Evolutionary conservation across 2,888 invertebrate genomes (phyloP), one percentile per base, ranked within the genome.

Genomic region (Synanthedon vespiformis): DNA sequence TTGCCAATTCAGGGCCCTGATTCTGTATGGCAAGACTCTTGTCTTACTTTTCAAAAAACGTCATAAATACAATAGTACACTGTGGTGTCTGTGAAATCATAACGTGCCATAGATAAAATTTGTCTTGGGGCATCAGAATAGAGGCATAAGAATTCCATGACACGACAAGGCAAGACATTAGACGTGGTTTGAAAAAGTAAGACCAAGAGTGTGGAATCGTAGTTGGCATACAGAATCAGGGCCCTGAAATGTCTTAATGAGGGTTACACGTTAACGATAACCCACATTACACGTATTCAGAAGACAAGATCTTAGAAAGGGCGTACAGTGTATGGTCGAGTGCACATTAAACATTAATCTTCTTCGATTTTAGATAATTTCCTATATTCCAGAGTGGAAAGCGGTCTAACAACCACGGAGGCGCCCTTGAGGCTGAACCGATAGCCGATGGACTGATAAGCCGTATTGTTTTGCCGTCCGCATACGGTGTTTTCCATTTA

Each of bases 321-420:
- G 44, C 44, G 1, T 8, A 34, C 44, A 51, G 51, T 59, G 56
- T 62, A 62, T 62, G 67, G 60, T 64, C 60, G 58, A 63, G 27
- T 18, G 13, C 40, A 56, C 64, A 62, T 61, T 65, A 53, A 55
- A 67, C 67, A 72, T 76, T 72, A 68, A 74, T 74, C 72, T 67
- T 72, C 72, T 69, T 73, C 71, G 72, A 76, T 75, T 69, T 65
- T 61, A 69, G 72, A 75, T 77, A 73, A 73, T 70, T 64, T 61
- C 55, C 58, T 58, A 63, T 58, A 64, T 62, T 61, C 55, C 56
- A 50, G 53, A 52, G 34, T 34, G 61, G 66, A 73, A 74, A 74
- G 73, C 67, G 59, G 62, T 54, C 58, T 64, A 65, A 66, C 67
- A 60, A 63, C 63, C 60, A 61, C 63, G 61, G 63, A 62, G 58